Base-by-base conservation (phyloP, 1,140 invertebrate species). In the Drosophila leontia region DNA sequence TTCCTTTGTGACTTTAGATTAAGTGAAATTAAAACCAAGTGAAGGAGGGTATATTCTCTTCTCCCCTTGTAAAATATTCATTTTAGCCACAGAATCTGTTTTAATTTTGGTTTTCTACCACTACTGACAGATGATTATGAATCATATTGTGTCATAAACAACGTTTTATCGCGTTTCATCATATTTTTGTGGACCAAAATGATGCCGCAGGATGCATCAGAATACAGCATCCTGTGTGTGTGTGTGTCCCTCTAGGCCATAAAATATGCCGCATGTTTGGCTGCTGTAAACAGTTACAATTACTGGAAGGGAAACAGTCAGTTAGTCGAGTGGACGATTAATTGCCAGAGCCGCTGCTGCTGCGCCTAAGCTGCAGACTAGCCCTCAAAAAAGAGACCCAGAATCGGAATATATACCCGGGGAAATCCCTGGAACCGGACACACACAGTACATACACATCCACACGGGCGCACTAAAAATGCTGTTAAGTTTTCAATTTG, bases 401-500 rank as follows among this genome's bases (percentile, higher is more conserved):
- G 7, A 23, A 37, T 7, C 32, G 51, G 44, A 7, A 8, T 48
- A n/a, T 26, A 26, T 17, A 17, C 3, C 19, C 7, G 23, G 34
- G 53, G 19, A 32, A 61, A 17, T 26, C 59, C 59, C 19, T 26
- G 19, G 35, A 55, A 55, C 42, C 19, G 47, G 26, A 19, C 23
- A 57, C n/a, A 0, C n/a, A 3, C 0, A 19, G 9, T 7, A 62
- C 60, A 39, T n/a, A n/a, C 1, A 9, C 32, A 39, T 58, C 47
- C 69, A 75, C 19, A 17, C 53, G 41, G 62, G 44, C 44, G 67
- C 65, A 78, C 76, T 78, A 78, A 78, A 78, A 78, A 78, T 78
- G 76, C 76, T 78, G 75, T 78, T 71, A 78, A 78, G 76, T 78
- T 78, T 78, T 78, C 75, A 78, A 78, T 78, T 78, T 71, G 75